phyloP scores from a whole-genome alignment of 2,888 invertebrate genomes.

The Eulithis prunata region DNA sequence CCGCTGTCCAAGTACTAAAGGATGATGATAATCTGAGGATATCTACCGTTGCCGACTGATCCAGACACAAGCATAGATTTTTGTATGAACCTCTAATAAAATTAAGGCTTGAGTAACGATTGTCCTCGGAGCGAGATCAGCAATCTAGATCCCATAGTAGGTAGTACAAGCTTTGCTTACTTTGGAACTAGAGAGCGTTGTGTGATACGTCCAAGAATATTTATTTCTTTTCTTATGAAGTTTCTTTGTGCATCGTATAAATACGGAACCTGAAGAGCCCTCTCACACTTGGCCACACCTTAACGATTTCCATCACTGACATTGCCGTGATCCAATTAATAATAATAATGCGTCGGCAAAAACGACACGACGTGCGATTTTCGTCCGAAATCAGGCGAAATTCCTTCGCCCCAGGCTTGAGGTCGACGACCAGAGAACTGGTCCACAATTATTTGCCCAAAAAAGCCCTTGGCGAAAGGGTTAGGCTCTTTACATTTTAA shows the following conservation, averaged over 20 bases:
- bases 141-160: no score
- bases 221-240: no score
- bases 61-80: no score
- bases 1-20: no score
- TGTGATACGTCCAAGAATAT: no score
- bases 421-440: conserved; percentile 67
- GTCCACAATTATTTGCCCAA: conserved; percentile 75
- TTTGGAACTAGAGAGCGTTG: no score
- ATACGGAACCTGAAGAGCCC: conserved; percentile 49
- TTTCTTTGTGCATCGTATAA: not conserved
- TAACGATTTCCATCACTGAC: conserved; percentile 68
- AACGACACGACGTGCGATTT: conserved; percentile 79
- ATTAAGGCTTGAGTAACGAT: no score
- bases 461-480: conserved; percentile 68
- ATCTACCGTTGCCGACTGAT: no score
- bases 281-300: conserved; percentile 54
- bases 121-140: no score
- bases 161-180: no score
- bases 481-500: conserved; percentile 56
- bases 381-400: conserved; percentile 76
- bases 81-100: no score
- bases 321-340: conserved; percentile 79
- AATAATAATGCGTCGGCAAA: conserved; percentile 75
- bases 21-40: no score
- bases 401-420: conserved; percentile 63